These are phyloP conservation scores for Pseudochirops cupreus DNA, from an alignment of 2,797 vertebrate species.

Conservation along the genomic window DNA sequence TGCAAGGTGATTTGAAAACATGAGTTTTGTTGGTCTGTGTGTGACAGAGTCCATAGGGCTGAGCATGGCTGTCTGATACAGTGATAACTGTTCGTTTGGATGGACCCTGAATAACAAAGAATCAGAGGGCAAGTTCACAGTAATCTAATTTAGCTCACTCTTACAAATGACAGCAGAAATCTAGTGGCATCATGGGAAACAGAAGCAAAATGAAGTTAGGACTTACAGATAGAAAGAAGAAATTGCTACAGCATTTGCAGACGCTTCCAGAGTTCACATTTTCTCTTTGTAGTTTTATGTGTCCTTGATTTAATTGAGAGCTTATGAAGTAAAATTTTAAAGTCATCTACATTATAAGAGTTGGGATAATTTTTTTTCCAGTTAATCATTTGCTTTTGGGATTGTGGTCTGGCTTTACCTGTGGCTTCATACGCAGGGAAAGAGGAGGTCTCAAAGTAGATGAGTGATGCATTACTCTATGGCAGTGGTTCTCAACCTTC, in stretches of 20 bases:
- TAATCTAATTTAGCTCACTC: conserved; percentile 52
- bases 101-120: conserved; percentile 53
- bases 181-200: conserved; percentile 38
- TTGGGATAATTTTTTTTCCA: conserved; percentile 35
- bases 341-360: conserved; percentile 8
- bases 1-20: background rate
- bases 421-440: background rate
- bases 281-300: conserved; percentile 11
- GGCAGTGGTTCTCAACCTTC: background rate
- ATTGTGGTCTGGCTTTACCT: background rate
- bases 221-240: conserved; percentile 19
- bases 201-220: conserved; percentile 25
- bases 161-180: conserved; percentile 43
- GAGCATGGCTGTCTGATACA: conserved; percentile 39
- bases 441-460: background rate
- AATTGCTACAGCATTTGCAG: conserved; percentile 17
- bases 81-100: conserved; percentile 55
- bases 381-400: background rate
- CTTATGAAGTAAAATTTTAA: conserved; percentile 6
- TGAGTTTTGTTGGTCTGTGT: conserved; percentile 32
- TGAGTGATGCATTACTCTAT: background rate
- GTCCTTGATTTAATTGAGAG: conserved; percentile 15
- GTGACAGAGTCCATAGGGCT: background rate
- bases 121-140: conserved; percentile 43
- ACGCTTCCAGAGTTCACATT: conserved; percentile 37